Evolutionary conservation across 2,888 invertebrate genomes (phyloP), one percentile per base, ranked within the genome.

Genomic region (Drosophila ezoana): DNA sequence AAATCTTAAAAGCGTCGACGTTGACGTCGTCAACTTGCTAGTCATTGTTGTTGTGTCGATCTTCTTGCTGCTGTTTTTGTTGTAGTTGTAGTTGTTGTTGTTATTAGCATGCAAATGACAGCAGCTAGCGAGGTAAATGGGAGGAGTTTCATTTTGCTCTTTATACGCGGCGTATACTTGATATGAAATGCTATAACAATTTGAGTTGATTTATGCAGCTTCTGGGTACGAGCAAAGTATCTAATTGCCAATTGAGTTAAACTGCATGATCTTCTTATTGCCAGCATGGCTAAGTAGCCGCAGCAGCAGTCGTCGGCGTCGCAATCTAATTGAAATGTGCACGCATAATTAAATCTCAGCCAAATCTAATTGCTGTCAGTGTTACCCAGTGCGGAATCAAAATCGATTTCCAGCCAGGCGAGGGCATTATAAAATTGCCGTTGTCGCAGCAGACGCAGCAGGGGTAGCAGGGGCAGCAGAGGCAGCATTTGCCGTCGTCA

Each of bases 1-100:
- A 90, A 90, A 90, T 90, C 90, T 87, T 87, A 20, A 56, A 72
- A 71, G 77, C 74, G 68, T 71, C 66, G 71, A 76, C 74, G 66
- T 64, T 65, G 54, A 63, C 77, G 59, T 76, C 69, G 60, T 73
- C 65, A 57, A 58, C 65, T 71, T 59, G 60, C 45, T 57, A 44
- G 57, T 43, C 14, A 23, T 57, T 40, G 43, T 57, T 48, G 59
- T n/a, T 20, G 20, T 37, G 35, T 35, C 18, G 58, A 43, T 23
- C 32, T 54, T 20, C 45, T 62, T 52, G 59, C 52, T 56, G 38
- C 13, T 64, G 52, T 43, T 63, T 40, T 20, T 48, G 33, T 49
- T 40, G 16, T 32, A 33, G 20, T 14, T 48, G 38, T 18, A 51
- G 45, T 5, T 51, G 38, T 35, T 40, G 28, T 51, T 43, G 52